Evolutionary conservation across 2,888 invertebrate species (phyloP), one percentile per base, ranked within the genome.

Genomic region (Spodoptera littoralis): DNA sequence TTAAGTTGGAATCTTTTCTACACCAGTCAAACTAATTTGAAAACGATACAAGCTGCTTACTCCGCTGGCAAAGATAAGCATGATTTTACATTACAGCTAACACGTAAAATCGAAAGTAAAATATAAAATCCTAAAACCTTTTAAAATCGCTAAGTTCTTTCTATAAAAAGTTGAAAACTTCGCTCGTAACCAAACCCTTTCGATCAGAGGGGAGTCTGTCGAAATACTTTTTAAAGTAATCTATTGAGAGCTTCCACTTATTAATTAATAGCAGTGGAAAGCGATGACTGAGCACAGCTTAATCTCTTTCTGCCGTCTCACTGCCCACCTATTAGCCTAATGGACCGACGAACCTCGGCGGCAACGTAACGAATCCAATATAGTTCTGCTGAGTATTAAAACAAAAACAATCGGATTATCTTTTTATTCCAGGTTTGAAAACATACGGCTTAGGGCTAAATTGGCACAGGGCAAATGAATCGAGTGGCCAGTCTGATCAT

Each of bases 241-340:
- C 83, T 80, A 81, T 84, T 82, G 81, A 85, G 78, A 79, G 82
- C 80, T 66, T 79, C 81, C 80, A 86, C 86, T 90, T 88, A 91
- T 88, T 87, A 91, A 90, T 91, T 89, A 90, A 88, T 88, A 87
- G 86, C 84, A 77, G 83, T 79, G 84, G 81, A 88, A 90, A 89
- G 83, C 84, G 90, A 91, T 91, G 92, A 91, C 88, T 86, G 85
- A 83, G 89, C 90, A 86, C 79, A 77, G 87, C 86, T 89, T 92
- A 91, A 92, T 92, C 90, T 90, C 86, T 85, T 89, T 90, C 87
- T 86, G 89, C 90, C 89, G 87, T 88, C 88, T 92, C 92, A 92
- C 88, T 90, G 90, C 82, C 83, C 85, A 79, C 85, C 87, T 90
- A 92, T 92, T 91, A 91, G 88, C 85, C 87, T 92, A 92, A 92